phyloP scores from a whole-genome alignment of 2,888 invertebrate species.

The Dichetophora obliterata region DNA sequence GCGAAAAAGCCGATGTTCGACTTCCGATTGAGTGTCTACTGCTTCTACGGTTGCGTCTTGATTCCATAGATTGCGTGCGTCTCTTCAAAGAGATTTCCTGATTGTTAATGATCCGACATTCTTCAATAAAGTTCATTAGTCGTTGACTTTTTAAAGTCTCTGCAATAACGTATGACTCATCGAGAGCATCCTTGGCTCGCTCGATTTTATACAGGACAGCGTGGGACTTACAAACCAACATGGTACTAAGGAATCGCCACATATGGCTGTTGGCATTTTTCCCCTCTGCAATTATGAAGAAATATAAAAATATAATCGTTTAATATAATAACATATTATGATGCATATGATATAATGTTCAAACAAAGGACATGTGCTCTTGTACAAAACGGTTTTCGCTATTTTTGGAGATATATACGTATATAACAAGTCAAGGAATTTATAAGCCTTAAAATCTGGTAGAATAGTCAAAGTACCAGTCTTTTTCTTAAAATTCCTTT shows the following conservation, averaged over 20 bases:
- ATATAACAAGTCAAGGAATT: no score
- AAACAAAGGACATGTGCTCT: no score
- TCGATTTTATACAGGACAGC: conserved; percentile 62
- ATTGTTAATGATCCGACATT: conserved; percentile 58
- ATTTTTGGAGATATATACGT: no score
- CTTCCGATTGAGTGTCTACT: conserved; percentile 46
- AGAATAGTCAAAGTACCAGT: no score
- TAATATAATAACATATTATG: no score
- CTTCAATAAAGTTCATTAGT: conserved; percentile 57
- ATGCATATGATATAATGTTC: no score
- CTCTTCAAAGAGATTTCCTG: conserved; percentile 58
- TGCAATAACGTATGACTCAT: conserved; percentile 55
- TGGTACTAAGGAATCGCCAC: conserved; percentile 60
- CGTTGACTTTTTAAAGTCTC: conserved; percentile 51
- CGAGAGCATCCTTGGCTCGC: conserved; percentile 58
- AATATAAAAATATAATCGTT: background rate
- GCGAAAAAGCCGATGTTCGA: conserved; percentile 38
- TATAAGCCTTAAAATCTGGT: no score
- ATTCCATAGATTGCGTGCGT: conserved; percentile 52
- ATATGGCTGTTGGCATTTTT: conserved; percentile 56
- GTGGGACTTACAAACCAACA: conserved; percentile 61
- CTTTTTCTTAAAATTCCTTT: no score
- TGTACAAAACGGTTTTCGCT: no score
- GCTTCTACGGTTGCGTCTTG: conserved; percentile 49
- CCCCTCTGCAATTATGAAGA: conserved; percentile 49